phyloP scores from a whole-genome alignment of 2,888 invertebrate species.

The Marronus borbonicus region DNA sequence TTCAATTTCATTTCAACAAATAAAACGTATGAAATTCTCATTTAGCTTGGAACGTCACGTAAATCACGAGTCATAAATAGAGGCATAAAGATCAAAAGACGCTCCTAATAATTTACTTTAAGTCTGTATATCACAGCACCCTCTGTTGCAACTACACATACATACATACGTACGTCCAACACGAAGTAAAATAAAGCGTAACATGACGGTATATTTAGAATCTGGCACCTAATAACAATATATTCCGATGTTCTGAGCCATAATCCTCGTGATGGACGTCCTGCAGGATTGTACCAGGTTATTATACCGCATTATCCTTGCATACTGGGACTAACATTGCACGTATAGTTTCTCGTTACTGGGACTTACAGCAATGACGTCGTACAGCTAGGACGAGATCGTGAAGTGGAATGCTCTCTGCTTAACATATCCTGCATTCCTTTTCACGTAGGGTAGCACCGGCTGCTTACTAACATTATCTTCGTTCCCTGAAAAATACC shows the following conservation, averaged over 20 bases:
- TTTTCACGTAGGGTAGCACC: neutral
- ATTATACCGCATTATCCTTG: constrained; percentile 51
- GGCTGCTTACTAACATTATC: no score
- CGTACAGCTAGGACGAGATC: constrained; percentile 12
- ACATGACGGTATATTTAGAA: constrained; percentile 39
- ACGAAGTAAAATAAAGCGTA: constrained; percentile 34
- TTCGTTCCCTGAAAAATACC: neutral
- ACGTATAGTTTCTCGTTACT: constrained; percentile 49
- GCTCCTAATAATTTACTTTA: neutral
- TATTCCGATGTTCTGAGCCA: constrained; percentile 37
- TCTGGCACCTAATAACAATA: constrained; percentile 48
- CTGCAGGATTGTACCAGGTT: constrained; percentile 49
- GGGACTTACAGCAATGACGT: constrained; percentile 47
- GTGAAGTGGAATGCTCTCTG: constrained; percentile 27
- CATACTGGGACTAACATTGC: constrained; percentile 46
- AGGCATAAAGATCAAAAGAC: neutral
- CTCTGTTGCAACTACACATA: constrained; percentile 1
- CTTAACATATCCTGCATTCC: constrained; percentile 9
- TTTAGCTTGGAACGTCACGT: neutral
- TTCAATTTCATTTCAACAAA: neutral
- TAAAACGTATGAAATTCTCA: neutral
- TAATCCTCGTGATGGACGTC: constrained; percentile 48
- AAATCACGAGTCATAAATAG: neutral
- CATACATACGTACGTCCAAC: neutral
- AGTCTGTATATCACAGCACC: neutral